phyloP scores from a whole-genome alignment of 2,888 invertebrate genomes.

The Prionchulus punctatus region DNA sequence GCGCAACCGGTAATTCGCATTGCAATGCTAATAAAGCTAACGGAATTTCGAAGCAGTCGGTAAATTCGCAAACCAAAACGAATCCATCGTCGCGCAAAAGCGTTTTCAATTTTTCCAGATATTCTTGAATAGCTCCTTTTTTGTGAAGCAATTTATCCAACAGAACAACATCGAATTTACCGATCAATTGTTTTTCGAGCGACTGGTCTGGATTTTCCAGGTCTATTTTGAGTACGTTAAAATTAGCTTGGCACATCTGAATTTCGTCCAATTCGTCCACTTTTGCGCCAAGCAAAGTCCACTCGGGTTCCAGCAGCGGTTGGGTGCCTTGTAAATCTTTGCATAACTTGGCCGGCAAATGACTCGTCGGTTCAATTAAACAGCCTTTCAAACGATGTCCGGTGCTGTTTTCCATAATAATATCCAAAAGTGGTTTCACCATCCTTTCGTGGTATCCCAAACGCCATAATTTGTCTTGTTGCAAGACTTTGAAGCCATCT shows the following conservation, averaged over 20 bases:
- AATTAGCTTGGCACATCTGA: background rate
- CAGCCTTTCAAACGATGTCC: conserved; percentile 23
- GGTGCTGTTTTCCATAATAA: conserved; percentile 25
- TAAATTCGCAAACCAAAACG: conserved; percentile 33
- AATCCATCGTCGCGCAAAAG: conserved; percentile 35
- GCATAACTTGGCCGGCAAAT: conserved; percentile 22
- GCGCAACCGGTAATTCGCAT: background rate
- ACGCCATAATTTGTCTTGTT: background rate
- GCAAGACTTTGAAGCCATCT: background rate
- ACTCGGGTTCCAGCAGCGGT: conserved; percentile 25
- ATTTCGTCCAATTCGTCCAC: conserved; percentile 21
- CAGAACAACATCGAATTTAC: conserved; percentile 21
- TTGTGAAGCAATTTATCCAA: conserved; percentile 24
- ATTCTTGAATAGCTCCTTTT: conserved; percentile 23
- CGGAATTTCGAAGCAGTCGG: background rate
- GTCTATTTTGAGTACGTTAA: background rate
- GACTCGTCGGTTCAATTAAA: conserved; percentile 23
- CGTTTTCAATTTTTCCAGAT: conserved; percentile 20
- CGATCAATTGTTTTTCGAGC: background rate
- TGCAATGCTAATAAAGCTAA: background rate
- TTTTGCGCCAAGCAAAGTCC: conserved; percentile 17
- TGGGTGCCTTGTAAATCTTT: conserved; percentile 24
- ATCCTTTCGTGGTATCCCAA: background rate
- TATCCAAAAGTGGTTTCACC: conserved; percentile 3
- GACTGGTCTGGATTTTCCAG: too few relatives aligned